Evolutionary conservation across 2,113 vertebrate species (phyloP).

Genomic region (Neopipo cinnamomea): DNA sequence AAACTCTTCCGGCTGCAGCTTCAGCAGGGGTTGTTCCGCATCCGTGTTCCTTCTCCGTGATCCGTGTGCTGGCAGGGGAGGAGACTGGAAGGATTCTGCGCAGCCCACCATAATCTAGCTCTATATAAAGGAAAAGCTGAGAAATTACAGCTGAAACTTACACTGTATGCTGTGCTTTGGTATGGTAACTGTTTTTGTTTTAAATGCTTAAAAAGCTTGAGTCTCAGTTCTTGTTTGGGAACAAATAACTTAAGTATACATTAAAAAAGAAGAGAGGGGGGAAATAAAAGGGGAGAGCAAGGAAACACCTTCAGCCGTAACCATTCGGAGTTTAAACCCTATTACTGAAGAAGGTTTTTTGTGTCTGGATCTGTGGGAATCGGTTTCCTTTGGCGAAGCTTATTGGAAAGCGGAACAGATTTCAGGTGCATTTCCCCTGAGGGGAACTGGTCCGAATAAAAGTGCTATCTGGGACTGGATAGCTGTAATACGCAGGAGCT

Average conservation of each 20-base stretch:
- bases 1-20: conserved; percentile 95
- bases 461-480: conserved; percentile 41
- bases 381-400: not conserved
- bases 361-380: conserved; percentile 1
- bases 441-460: conserved; percentile 19
- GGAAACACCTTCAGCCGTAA: conserved; percentile 14
- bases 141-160: conserved; percentile 64
- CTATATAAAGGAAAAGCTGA: conserved; percentile 62
- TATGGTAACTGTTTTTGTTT: conserved; percentile 67
- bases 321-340: not conserved
- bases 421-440: conserved; percentile 47
- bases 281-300: conserved; percentile 3
- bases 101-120: conserved; percentile 52
- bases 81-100: conserved; percentile 13
- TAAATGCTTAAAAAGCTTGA: conserved; percentile 69
- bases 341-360: not conserved
- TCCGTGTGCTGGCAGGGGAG: not conserved
- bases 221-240: conserved; percentile 68
- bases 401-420: not conserved
- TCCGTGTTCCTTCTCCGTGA: conserved; percentile 81
- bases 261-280: conserved; percentile 32
- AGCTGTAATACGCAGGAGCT: conserved; percentile 48
- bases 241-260: conserved; percentile 55
- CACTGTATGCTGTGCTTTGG: conserved; percentile 68
- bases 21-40: conserved; percentile 90